A percentile compares a stretch with the other conserved stretches of the same genome.
phyloP scores from a whole-genome alignment of 1,140 invertebrate species.

The Cydia amplana region DNA sequence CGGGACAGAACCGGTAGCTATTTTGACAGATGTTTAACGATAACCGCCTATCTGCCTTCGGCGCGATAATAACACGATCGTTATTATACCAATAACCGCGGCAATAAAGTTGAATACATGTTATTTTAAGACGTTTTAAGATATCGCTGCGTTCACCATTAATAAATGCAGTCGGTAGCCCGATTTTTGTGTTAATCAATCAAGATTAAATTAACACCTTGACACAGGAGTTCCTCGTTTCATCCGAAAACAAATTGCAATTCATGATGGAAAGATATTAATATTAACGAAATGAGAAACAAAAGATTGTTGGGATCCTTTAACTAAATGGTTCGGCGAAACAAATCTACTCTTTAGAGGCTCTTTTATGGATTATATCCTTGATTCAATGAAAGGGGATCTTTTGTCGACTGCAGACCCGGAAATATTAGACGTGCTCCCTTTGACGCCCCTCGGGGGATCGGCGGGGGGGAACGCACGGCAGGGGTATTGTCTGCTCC shows the following conservation, averaged over 20 bases:
- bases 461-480: not conserved
- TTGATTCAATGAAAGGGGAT: slow-evolving; percentile 65
- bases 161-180: slow-evolving; percentile 15
- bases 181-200: slow-evolving; percentile 18
- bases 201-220: slow-evolving; percentile 17
- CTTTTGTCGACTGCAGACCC: slow-evolving; percentile 54
- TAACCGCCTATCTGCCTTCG: slow-evolving; percentile 29
- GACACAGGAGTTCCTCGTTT: slow-evolving; percentile 11
- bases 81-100: slow-evolving; percentile 29
- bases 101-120: slow-evolving; percentile 12
- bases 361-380: slow-evolving; percentile 57
- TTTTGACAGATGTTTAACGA: slow-evolving; percentile 28
- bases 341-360: slow-evolving; percentile 50
- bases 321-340: slow-evolving; percentile 37
- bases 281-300: slow-evolving; percentile 43
- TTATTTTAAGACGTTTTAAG: slow-evolving; percentile 29
- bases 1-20: slow-evolving; percentile 27
- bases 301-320: slow-evolving; percentile 39
- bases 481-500: slow-evolving; percentile 34
- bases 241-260: slow-evolving; percentile 27
- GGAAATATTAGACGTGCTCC: slow-evolving; percentile 58
- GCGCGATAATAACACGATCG: slow-evolving; percentile 30
- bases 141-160: slow-evolving; percentile 4
- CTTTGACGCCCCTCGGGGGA: slow-evolving; percentile 30
- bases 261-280: slow-evolving; percentile 35